Base-by-base conservation (phyloP, 1,140 invertebrate species). In the Caenorhabditis brenneri region DNA sequence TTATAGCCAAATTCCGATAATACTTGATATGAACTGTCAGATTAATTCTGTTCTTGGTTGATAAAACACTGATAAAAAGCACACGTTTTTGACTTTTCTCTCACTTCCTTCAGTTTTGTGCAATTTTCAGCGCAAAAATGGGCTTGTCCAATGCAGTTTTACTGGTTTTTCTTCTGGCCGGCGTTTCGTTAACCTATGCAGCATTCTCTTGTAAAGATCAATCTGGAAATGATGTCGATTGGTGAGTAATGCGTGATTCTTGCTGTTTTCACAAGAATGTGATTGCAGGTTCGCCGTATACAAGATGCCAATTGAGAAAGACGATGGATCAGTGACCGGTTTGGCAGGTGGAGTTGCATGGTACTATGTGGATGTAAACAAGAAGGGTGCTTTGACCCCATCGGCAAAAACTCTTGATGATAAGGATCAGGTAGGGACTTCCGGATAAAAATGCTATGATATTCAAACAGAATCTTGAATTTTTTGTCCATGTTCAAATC, bases 171-270 rank as follows among this genome's bases (percentile, higher is more conserved):
- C 22, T 80, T 10, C n/a, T 84, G 12, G 22, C 19, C 6, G 39
- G 42, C 29, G 84, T 65, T 24, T 39, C 51, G 3, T 29, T 10
- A 1, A 79, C 82, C 7, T 55, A 42, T 24, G 81, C 39, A n/a
- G 85, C 82, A 10, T 84, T 87, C 51, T 85, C 82, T n/a, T 87
- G 87, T 42, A 84, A 86, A 51, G 85, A 87, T 84, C 87, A 87
- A 48, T 42, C 79, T 22, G 79, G 82, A 46, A 84, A 84, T 15
- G 83, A 86, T 83, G 85, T 87, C 60, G 85, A 86, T 39, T 87
- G 87, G 87, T 87, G n/a, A 55, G 81, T 24, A 1, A 10, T 51
- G n/a, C n/a, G 12, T 10, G 0, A 24, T 27, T 33, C 24, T 65
- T 42, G 19, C 1, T 65, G 19, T 51, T 42, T 39, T 2, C 1